Percentiles rank a stretch among this genome's conserved stretches.
These are phyloP conservation scores for Pollenia labialis DNA, from an alignment of 2,888 invertebrate genomes.

Conservation along the genomic window DNA sequence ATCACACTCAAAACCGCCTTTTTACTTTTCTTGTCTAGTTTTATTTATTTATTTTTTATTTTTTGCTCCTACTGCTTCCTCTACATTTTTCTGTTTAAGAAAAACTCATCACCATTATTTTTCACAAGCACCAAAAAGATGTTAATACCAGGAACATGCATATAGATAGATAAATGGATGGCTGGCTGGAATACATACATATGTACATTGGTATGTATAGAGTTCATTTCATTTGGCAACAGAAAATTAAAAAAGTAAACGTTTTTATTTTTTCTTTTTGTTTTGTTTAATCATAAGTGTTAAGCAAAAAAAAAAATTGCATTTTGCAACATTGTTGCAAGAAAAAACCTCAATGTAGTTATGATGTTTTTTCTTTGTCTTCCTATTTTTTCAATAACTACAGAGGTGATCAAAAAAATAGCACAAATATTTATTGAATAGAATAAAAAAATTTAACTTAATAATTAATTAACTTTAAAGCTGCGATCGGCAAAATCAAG, in stretches of 20 bases:
- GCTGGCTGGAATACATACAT: not conserved
- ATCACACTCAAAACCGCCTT: constrained; percentile 39
- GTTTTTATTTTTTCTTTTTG: constrained; percentile 24
- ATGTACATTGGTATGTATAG: not conserved
- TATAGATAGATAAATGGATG: constrained; percentile 20
- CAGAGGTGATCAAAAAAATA: constrained; percentile 1
- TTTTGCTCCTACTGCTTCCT: not conserved
- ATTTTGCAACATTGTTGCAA: constrained; percentile 66
- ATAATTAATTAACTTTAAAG: no score
- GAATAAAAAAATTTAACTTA: no score
- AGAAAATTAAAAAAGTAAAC: constrained; percentile 32
- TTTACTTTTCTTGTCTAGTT: constrained; percentile 8
- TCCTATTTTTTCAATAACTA: not conserved
- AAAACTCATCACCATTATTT: constrained; percentile 59
- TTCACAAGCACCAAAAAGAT: constrained; percentile 43
- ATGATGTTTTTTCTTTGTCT: constrained; percentile 10
- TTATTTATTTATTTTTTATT: not conserved
- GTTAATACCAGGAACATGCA: constrained; percentile 37
- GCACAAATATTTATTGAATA: not conserved
- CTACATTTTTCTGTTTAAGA: constrained; percentile 5
- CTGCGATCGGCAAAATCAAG: no score
- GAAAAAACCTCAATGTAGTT: not conserved
- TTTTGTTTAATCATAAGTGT: constrained; percentile 54
- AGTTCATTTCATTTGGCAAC: constrained; percentile 25
- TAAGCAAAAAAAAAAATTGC: constrained; percentile 27